Evolutionary conservation across 2,888 invertebrate genomes (phyloP).

Genomic region (Cetonia aurata): DNA sequence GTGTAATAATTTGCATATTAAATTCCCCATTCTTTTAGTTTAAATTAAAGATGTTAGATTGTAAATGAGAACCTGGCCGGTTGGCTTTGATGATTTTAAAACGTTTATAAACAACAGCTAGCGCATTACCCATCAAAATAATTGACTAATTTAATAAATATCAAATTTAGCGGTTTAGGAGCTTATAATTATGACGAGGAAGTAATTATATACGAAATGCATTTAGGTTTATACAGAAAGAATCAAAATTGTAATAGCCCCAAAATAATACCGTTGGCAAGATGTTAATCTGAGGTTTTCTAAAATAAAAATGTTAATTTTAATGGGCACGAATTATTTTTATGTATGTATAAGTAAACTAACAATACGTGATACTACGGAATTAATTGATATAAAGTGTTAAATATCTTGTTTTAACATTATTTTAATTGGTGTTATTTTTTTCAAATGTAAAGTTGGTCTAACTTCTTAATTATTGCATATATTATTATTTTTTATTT

Average conservation of each 20-base stretch:
- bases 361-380: not conserved
- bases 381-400: constrained; percentile 33
- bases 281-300: not conserved
- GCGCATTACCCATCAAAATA: not conserved
- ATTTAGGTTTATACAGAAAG: not conserved
- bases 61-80: too few relatives aligned
- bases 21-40: too few relatives aligned
- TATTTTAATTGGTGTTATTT: too few relatives aligned
- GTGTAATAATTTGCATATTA: too few relatives aligned
- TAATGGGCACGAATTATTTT: not conserved
- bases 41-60: too few relatives aligned
- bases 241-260: not conserved
- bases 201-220: constrained; percentile 27
- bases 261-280: not conserved
- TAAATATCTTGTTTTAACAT: constrained; percentile 25
- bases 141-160: constrained; percentile 25
- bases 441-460: too few relatives aligned
- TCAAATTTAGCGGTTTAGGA: constrained; percentile 8
- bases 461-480: too few relatives aligned
- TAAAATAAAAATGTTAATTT: constrained; percentile 25
- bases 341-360: constrained; percentile 8
- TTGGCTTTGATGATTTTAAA: too few relatives aligned
- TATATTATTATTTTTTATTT: too few relatives aligned
- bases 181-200: constrained; percentile 21
- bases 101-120: too few relatives aligned